Conservation (phyloP, 2,113 vertebrate genomes). For the Gnathonemus longibarbis region DNA sequence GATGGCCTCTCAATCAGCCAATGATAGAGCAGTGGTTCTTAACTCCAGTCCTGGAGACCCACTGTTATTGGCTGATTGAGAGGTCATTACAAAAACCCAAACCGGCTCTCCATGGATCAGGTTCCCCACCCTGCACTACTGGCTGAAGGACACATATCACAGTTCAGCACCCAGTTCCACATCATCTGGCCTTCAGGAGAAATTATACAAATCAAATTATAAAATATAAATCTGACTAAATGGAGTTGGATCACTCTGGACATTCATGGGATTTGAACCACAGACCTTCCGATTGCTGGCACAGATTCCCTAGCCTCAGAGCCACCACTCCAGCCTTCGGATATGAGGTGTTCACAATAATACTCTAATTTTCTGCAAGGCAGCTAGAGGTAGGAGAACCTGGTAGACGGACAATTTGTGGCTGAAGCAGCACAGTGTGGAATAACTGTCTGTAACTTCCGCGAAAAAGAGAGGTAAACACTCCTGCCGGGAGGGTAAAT, state of each 20-base stretch:
- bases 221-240: neutral
- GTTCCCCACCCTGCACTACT: no score
- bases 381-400: neutral
- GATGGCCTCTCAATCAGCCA: no score
- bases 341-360: neutral
- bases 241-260: no score
- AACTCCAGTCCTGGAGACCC: no score
- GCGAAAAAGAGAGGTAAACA: neutral
- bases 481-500: neutral
- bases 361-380: neutral
- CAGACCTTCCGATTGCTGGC: no score
- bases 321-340: no score
- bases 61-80: no score
- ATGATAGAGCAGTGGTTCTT: no score
- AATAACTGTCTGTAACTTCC: neutral
- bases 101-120: no score
- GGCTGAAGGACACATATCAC: neutral
- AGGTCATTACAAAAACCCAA: no score
- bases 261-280: no score
- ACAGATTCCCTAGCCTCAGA: no score
- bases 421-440: neutral
- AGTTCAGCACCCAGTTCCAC: neutral
- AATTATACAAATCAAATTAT: neutral
- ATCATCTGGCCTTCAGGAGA: neutral
- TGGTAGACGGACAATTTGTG: neutral